Evolutionary conservation across 2,888 invertebrate genomes (phyloP).

Genomic region (Chymomyza caudatula): DNA sequence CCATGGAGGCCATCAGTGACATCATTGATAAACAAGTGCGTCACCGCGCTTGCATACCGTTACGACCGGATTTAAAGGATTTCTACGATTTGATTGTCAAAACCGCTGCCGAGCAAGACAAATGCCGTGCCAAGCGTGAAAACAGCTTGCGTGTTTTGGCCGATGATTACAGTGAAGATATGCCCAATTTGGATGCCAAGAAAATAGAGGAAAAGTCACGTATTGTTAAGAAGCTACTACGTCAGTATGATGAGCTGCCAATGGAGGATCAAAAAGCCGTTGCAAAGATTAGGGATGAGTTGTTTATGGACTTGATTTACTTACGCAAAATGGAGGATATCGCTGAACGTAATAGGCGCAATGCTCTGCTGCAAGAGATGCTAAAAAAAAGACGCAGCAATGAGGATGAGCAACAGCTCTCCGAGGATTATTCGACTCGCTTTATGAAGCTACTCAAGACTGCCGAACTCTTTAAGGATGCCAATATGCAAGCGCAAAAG

Average conservation of each 20-base stretch:
- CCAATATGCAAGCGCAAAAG: constrained; percentile 39
- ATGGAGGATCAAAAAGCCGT: constrained; percentile 62
- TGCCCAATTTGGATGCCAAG: constrained; percentile 44
- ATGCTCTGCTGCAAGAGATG: constrained; percentile 31
- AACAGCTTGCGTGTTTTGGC: constrained; percentile 15
- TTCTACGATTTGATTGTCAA: constrained; percentile 73
- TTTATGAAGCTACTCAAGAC: constrained; percentile 69
- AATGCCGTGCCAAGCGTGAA: constrained; percentile 62
- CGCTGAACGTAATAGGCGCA: constrained; percentile 37
- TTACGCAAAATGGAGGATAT: constrained; percentile 53
- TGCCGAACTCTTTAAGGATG: constrained; percentile 56
- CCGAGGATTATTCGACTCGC: constrained; percentile 47
- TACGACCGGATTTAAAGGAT: constrained; percentile 65
- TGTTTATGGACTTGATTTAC: constrained; percentile 63
- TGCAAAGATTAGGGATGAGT: constrained; percentile 52
- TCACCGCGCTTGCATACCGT: constrained; percentile 65
- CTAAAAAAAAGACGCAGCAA: constrained; percentile 14
- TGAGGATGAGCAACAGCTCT: constrained; percentile 6
- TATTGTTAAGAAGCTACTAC: constrained; percentile 73
- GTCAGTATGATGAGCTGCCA: constrained; percentile 70
- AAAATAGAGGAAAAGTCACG: constrained; percentile 64
- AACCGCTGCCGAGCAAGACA: constrained; percentile 53
- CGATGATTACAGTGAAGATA: constrained; percentile 40
- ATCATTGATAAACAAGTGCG: constrained; percentile 74
- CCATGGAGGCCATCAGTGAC: constrained; percentile 68